Evolutionary conservation across 2,797 vertebrate genomes (phyloP).

Genomic region (Ataeniobius toweri): DNA sequence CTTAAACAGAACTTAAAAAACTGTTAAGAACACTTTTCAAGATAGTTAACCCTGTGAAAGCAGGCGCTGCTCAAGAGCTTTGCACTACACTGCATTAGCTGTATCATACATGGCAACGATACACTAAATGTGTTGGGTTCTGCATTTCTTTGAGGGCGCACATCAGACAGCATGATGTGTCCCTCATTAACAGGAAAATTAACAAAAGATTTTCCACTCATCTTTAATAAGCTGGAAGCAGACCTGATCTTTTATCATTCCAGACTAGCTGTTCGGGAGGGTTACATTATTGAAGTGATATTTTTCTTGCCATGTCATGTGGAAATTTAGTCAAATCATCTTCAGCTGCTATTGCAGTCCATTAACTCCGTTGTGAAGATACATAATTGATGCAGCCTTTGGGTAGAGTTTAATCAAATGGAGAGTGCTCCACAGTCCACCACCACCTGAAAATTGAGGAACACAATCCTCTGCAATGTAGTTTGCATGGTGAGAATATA

Average conservation of each 20-base stretch:
- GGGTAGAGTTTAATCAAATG: slow-evolving; percentile 80
- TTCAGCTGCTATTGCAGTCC: slow-evolving; percentile 76
- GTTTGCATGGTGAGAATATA: slow-evolving; percentile 54
- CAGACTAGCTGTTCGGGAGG: slow-evolving; percentile 55
- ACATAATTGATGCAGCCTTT: slow-evolving; percentile 81
- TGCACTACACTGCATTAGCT: not conserved
- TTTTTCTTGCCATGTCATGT: slow-evolving; percentile 72
- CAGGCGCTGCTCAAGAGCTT: not conserved
- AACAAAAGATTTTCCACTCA: slow-evolving; percentile 52
- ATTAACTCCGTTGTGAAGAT: slow-evolving; percentile 81
- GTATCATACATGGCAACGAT: not conserved
- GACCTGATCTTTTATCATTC: slow-evolving; percentile 51
- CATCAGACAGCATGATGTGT: slow-evolving; percentile 35
- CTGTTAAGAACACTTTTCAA: not conserved
- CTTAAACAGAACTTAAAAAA: not conserved
- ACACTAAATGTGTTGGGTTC: slow-evolving; percentile 8
- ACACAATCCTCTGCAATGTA: slow-evolving; percentile 57
- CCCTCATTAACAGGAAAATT: slow-evolving; percentile 47
- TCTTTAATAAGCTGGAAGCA: slow-evolving; percentile 44
- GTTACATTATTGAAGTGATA: slow-evolving; percentile 61
- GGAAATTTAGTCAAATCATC: slow-evolving; percentile 79
- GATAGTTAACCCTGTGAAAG: not conserved
- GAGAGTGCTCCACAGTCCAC: slow-evolving; percentile 66
- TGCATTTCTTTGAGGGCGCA: slow-evolving; percentile 12
- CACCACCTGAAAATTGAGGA: slow-evolving; percentile 71